Evolutionary conservation across 2,888 invertebrate genomes (phyloP), one percentile per base, ranked within the genome.

Genomic region (Electrophaes corylata): DNA sequence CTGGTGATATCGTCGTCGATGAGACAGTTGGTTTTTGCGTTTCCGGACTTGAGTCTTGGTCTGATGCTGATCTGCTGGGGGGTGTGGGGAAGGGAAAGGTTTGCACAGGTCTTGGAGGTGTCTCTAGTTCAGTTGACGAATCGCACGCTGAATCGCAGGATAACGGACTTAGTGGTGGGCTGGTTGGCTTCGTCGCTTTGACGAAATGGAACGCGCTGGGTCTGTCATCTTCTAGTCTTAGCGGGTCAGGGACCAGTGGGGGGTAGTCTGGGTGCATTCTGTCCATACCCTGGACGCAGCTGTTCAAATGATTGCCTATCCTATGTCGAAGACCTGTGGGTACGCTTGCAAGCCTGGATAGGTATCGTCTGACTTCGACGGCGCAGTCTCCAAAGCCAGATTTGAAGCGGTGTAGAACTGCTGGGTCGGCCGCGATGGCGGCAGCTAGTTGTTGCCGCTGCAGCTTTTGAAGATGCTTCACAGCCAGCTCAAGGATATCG

Each of bases 401-500:
- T 64, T 96, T 95, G 91, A 97, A 98, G 77, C 97, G 95, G 77
- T 95, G 96, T 43, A 97, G 91, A 1, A 97, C 95, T 12, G 95
- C 94, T 0, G 98, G 97, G 82, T 98, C 97, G 8, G 96, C 94
- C 0, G 96, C 95, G 66, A 96, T 96, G 19, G 97, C 95, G 66
- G 96, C 94, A 6, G 96, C 96, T 43, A 96, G 87, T 82, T 98
- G 98, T 80, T 97, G 97, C 10, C 97, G 93, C 78, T 98, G 98
- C 12, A 98, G 91, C 61, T 96, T 95, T 81, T 98, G 97, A 47
- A 99, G 92, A 81, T 98, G 98, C 79, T 97, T 96, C 44, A 98
- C 98, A 0, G 98, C 98, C 93, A 98, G 95, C 86, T 98, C 98
- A 51, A 98, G 91, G 70, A 98, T 98, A 84, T 98, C 98, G 0